Base-by-base conservation (phyloP, 2,888 invertebrate genomes). In the Cephus spinipes region DNA sequence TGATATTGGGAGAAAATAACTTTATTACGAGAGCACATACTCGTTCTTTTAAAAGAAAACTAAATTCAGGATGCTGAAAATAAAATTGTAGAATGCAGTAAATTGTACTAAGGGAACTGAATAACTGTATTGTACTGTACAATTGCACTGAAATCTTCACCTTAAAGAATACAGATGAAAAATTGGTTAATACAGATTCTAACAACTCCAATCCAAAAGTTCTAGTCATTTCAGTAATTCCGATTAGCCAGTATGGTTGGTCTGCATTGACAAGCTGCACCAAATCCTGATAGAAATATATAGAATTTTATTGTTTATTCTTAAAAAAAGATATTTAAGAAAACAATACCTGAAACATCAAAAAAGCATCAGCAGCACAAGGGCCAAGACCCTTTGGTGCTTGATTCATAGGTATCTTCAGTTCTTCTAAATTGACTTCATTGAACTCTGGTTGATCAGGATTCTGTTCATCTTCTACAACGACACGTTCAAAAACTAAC, bases 11-110 rank as follows among this genome's bases (percentile, higher is more conserved):
- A 34, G 99, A 99, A 92, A 99, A 99, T 80, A 99, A 93, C 92
- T 98, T 97, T 83, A 99, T 99, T n/a, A 99, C 97, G 86, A 99
- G 93, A 0, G 99, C 99, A 91, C 99, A 99, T 0, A 99, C 99
- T 82, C 98, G 95, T 91, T 99, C 99, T 91, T 99, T 99, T 77
- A 99, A 92, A 68, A 99, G 92, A 89, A 98, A 97, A 86, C 97
- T 96, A 91, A 99, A 99, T 91, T 99, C 99, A 9, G 95, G 94
- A 92, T 98, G 98, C 97, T 98, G 92, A 68, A 93, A 94, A 81
- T 77, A 76, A 76, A 73, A 36, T 55, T 55, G 1, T 32, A 23
- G 6, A 80, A 71, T 79, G 75, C 55, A 33, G 30, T 40, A 36
- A 71, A 74, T 30, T 36, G 68, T 73, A 68, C 33, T 73, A 74